Evolutionary conservation across 2,797 vertebrate species (phyloP), one percentile per base, ranked within the genome.

Genomic region (Chanos chanos): DNA sequence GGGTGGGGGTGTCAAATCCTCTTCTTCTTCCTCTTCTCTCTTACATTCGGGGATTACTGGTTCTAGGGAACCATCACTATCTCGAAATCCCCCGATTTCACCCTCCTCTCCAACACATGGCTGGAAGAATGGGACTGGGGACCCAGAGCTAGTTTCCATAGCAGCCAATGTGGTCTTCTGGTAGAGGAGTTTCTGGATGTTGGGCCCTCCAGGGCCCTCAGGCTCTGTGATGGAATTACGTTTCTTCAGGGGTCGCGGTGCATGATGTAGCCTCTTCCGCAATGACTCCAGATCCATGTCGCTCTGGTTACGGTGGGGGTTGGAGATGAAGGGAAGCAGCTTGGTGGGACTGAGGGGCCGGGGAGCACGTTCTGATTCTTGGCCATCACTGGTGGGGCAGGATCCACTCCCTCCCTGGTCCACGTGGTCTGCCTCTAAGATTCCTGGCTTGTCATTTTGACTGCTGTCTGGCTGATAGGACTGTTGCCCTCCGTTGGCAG

Each of bases 321-420:
- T 87, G 39, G 91, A 90, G 0, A 95, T 64, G 84, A 98, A 98
- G 6, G 95, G 96, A 74, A 98, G 87, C 61, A 99, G 80, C 58
- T 99, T 99, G 72, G 96, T 98, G 0, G 96, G 96, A 76, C 96
- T 98, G 13, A 99, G 93, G 0, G 95, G 96, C 0, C 96, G 92
- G 1, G 94, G 94, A 6, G 85, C 86, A 18, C 51, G 82, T 12
- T 71, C 68, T 0, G 5, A 0, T 59, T 75, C 25, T 73, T 81
- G 0, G 40, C 31, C 1, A 43, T 9, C 45, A 64, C 73, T 6
- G 30, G 54, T 13, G 50, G 0, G 45, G 27, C 1, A 48, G 10
- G 27, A 30, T 15, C 2, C 1, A 43, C 47, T 21, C 0, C 72
- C n/a, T 12, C 53, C 30, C 34, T 24, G 50, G 40, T 82, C 81